A percentile compares a stretch with the other conserved stretches of the same genome.
phyloP scores from a whole-genome alignment of 1,140 invertebrate species.

The Papilio glaucus region DNA sequence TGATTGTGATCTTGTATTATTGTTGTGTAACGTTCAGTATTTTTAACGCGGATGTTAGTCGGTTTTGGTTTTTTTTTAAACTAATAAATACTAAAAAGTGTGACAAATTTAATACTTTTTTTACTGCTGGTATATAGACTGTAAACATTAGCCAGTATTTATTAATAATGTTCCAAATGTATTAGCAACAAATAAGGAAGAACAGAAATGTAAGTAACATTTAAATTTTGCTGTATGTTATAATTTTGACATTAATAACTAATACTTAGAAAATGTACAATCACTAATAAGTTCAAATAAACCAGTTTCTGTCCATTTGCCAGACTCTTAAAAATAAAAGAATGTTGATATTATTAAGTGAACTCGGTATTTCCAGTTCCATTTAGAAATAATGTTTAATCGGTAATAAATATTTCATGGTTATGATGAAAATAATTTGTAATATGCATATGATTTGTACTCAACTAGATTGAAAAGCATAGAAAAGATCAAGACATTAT shows the following conservation, averaged over 20 bases:
- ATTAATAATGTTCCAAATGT: not conserved
- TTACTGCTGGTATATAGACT: not conserved
- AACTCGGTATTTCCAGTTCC: conserved; percentile 27
- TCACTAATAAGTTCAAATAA: conserved; percentile 34
- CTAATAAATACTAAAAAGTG: not conserved
- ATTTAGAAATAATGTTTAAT: conserved; percentile 30
- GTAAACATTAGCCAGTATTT: not conserved
- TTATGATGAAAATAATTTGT: not conserved
- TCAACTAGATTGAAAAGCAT: too few species aligned
- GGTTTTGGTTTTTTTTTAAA: conserved; percentile 5
- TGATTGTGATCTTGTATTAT: conserved; percentile 43
- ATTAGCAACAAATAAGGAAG: not conserved
- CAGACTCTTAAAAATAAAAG: conserved; percentile 35
- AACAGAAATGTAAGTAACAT: conserved; percentile 19
- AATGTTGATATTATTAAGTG: conserved; percentile 28
- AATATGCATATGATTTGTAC: too few species aligned
- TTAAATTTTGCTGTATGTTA: conserved; percentile 20
- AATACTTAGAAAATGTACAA: conserved; percentile 11
- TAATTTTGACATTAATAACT: conserved; percentile 11
- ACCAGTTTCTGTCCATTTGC: conserved; percentile 24
- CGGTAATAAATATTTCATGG: conserved; percentile 22
- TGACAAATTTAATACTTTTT: not conserved
- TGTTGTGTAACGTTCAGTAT: conserved; percentile 44
- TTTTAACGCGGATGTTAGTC: conserved; percentile 31
- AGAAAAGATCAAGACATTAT: too few species aligned